Percentiles rank a stretch among this genome's conserved stretches.
Conservation (phyloP, 2,888 invertebrate genomes). For the Drosophila pullipes region DNA sequence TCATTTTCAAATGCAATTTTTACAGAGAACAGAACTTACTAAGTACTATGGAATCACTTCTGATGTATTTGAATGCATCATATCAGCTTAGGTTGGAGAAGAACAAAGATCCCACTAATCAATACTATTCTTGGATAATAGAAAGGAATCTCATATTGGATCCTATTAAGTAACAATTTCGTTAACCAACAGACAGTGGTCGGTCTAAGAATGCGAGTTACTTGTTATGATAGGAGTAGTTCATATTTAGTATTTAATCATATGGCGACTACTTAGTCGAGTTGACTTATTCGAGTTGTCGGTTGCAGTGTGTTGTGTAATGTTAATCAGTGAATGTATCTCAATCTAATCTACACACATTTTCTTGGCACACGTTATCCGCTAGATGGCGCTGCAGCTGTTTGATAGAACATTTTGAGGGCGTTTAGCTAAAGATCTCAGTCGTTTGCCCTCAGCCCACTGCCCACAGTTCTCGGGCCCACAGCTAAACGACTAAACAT, state of each 20-base stretch:
- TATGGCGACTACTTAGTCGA: neutral
- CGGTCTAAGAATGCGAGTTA: neutral
- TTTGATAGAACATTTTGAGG: neutral
- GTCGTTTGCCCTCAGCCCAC: neutral
- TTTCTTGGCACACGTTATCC: constrained; percentile 11
- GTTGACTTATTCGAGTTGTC: constrained; percentile 4
- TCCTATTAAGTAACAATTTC: neutral
- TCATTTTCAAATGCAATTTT: neutral
- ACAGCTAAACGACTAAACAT: constrained; percentile 76
- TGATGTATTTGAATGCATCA: neutral
- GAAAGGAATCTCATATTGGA: neutral
- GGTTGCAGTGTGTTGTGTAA: constrained; percentile 33
- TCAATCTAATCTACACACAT: constrained; percentile 34
- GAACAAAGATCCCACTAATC: neutral
- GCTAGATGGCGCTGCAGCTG: constrained; percentile 37
- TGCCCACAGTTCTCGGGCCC: constrained; percentile 33
- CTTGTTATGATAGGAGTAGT: neutral
- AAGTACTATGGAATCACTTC: neutral
- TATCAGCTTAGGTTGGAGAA: neutral
- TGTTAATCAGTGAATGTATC: constrained; percentile 39
- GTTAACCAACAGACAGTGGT: neutral
- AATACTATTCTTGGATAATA: neutral
- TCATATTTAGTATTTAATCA: neutral
- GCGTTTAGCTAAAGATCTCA: constrained; percentile 8
- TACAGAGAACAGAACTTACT: neutral